phyloP scores from a whole-genome alignment of 2,797 vertebrate species.

The Pempheris klunzingeri region DNA sequence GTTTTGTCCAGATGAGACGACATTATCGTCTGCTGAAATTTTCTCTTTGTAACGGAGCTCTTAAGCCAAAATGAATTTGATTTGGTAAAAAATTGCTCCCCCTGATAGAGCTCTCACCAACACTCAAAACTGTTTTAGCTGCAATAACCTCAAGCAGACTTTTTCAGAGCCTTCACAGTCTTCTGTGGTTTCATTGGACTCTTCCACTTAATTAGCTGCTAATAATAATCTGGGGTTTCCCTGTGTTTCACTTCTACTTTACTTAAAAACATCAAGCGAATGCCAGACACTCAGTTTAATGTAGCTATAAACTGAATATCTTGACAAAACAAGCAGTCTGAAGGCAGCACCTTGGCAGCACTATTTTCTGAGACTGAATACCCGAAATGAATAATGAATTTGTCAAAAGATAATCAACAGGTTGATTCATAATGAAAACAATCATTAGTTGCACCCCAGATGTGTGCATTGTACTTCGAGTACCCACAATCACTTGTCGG shows the following conservation, averaged over 20 bases:
- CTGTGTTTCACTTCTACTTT: not conserved
- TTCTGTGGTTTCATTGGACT: constrained; percentile 25
- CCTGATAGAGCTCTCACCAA: constrained; percentile 35
- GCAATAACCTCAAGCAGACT: constrained; percentile 26
- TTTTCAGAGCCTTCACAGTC: constrained; percentile 37
- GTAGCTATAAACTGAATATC: not conserved
- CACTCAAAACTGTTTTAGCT: constrained; percentile 34
- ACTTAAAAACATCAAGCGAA: too few relatives aligned
- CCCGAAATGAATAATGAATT: not conserved
- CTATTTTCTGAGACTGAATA: not conserved
- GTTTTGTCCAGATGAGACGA: constrained; percentile 32
- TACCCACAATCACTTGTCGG: not conserved
- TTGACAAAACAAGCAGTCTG: not conserved
- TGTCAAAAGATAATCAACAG: not conserved
- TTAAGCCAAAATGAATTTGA: constrained; percentile 69
- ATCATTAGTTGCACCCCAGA: not conserved
- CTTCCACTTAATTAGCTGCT: constrained; percentile 6
- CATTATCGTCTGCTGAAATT: constrained; percentile 37
- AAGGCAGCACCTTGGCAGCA: not conserved
- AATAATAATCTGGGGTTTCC: too few relatives aligned
- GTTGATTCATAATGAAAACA: not conserved
- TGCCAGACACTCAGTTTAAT: not conserved
- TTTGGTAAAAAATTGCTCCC: constrained; percentile 53
- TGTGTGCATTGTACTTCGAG: not conserved
- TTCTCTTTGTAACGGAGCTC: constrained; percentile 48